These are phyloP conservation scores for Salpingus planirostris DNA, from an alignment of 2,888 invertebrate genomes.

Conservation along the genomic window DNA sequence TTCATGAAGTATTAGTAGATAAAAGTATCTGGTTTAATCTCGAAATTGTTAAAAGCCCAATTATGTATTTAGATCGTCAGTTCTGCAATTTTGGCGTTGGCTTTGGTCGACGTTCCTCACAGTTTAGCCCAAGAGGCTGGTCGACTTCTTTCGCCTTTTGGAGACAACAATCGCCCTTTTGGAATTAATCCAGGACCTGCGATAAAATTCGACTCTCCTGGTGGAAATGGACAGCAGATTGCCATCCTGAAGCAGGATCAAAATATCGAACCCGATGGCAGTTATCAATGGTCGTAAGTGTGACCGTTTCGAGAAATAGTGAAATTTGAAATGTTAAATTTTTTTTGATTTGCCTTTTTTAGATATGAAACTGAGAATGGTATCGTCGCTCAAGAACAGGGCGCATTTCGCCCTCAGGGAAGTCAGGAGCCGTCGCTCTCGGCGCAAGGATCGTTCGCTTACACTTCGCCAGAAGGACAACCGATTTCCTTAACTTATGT, in stretches of 20 bases:
- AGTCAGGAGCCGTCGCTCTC: conserved; percentile 40
- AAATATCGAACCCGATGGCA: conserved; percentile 42
- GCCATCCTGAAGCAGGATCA: conserved; percentile 39
- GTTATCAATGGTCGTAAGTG: conserved; percentile 43
- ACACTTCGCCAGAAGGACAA: conserved; percentile 50
- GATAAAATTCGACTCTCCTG: too few relatives aligned
- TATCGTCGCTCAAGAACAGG: conserved; percentile 51
- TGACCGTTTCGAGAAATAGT: conserved; percentile 1
- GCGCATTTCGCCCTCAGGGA: conserved; percentile 45
- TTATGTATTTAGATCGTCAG: conserved; percentile 2
- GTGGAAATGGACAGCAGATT: conserved; percentile 29
- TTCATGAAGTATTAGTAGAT: too few relatives aligned
- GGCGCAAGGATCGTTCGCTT: conserved; percentile 45
- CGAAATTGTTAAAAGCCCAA: too few relatives aligned
- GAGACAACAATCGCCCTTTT: conserved; percentile 1
- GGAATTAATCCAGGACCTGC: conserved; percentile 6
- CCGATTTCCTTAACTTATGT: conserved; percentile 43
- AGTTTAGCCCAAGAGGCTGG: conserved; percentile 1
- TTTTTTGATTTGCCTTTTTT: conserved; percentile 12
- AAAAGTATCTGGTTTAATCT: too few relatives aligned
- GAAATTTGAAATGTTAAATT: neutral
- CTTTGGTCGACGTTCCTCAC: conserved; percentile 4
- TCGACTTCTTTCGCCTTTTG: conserved; percentile 8
- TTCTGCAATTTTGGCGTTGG: conserved; percentile 2
- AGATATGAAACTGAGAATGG: conserved; percentile 57